Evolutionary conservation across 2,797 vertebrate genomes (phyloP).

Genomic region (Hydrophis major): DNA sequence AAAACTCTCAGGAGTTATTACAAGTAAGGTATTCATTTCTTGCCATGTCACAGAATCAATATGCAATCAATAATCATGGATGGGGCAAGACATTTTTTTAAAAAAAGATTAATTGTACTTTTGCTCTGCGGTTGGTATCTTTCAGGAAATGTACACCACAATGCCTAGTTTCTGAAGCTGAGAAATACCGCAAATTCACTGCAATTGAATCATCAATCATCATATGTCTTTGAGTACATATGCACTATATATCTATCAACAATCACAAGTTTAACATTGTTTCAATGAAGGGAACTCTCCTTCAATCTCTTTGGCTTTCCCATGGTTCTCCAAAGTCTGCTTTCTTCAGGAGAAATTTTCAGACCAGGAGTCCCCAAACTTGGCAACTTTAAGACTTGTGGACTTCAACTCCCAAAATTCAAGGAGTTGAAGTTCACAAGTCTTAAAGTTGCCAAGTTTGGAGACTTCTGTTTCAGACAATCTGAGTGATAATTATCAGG

Average conservation of each 20-base stretch:
- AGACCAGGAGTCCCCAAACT: no score
- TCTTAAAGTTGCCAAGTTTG: no score
- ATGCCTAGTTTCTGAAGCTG: not conserved
- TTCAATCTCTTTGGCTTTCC: not conserved
- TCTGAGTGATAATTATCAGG: not conserved
- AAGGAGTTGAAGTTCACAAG: no score
- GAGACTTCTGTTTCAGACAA: not conserved
- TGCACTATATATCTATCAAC: not conserved
- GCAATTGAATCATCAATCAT: not conserved
- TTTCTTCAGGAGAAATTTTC: not conserved
- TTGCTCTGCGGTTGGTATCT: not conserved
- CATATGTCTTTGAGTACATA: not conserved
- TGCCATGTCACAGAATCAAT: slow-evolving; percentile 48
- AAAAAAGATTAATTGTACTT: not conserved
- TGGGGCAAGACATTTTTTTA: not conserved
- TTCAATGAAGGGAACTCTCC: not conserved
- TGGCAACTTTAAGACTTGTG: no score
- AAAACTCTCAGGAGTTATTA: slow-evolving; percentile 20
- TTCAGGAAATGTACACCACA: not conserved
- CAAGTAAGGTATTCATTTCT: slow-evolving; percentile 19
- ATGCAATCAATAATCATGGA: slow-evolving; percentile 42
- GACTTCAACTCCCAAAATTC: no score
- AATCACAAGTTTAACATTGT: not conserved
- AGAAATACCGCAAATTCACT: not conserved
- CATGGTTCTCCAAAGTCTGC: not conserved